phyloP scores from a whole-genome alignment of 2,113 vertebrate genomes.

The Gymnorhina tibicen region DNA sequence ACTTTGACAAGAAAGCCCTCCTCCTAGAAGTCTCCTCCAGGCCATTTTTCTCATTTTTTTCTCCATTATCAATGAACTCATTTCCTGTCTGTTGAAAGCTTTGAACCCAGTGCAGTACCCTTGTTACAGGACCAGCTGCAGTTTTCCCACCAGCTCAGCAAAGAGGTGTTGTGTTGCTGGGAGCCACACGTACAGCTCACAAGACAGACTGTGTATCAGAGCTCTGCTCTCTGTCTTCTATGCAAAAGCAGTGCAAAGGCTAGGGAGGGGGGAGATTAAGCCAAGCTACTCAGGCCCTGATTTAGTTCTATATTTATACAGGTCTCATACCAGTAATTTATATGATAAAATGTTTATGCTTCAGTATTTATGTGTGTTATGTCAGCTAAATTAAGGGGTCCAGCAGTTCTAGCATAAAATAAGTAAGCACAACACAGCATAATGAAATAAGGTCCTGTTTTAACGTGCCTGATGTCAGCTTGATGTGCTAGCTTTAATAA shows the following conservation, averaged over 20 bases:
- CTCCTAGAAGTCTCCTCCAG: not conserved
- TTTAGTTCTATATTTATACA: not conserved
- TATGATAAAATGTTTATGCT: not conserved
- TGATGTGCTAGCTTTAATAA: not conserved
- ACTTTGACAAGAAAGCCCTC: not conserved
- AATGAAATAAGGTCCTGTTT: not conserved
- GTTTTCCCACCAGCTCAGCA: not conserved
- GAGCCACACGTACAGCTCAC: not conserved
- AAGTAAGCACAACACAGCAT: not conserved
- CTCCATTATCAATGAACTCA: not conserved
- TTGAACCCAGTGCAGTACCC: not conserved
- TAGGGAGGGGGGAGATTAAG: not conserved
- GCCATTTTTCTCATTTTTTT: not conserved
- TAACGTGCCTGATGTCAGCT: not conserved
- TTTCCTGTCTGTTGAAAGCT: not conserved
- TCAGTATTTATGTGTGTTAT: not conserved
- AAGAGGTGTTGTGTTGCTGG: not conserved
- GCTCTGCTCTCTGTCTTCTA: not conserved
- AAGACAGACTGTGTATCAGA: not conserved
- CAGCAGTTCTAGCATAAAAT: not conserved
- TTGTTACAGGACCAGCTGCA: not conserved
- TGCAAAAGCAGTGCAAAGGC: not conserved
- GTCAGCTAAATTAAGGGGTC: not conserved
- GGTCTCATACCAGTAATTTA: not conserved
- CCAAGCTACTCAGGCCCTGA: not conserved